Conservation (phyloP, 2,113 vertebrate species). For the Lipophrys pholis region DNA sequence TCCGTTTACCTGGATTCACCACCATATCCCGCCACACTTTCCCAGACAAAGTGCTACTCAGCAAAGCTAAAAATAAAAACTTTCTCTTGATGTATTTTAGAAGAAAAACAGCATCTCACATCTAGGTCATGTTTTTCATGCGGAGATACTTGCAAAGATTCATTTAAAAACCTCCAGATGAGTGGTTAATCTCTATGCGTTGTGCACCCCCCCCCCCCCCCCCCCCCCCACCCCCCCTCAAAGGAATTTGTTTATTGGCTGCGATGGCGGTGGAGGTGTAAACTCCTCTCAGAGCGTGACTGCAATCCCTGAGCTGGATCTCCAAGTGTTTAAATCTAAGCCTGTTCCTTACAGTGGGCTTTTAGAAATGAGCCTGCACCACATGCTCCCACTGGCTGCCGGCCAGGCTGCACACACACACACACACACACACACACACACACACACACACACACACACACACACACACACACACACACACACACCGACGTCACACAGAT, state of each 20-base stretch:
- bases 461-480: too few relatives aligned
- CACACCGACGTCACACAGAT: too few relatives aligned
- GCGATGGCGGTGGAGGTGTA: conserved; percentile 30
- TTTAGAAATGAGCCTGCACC: conserved; percentile 13
- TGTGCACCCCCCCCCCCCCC: too few relatives aligned
- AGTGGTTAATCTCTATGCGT: background rate
- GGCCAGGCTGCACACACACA: conserved; percentile 14
- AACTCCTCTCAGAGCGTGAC: conserved; percentile 36
- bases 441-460: too few relatives aligned
- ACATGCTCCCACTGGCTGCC: conserved; percentile 32
- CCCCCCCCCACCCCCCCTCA: background rate
- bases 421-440: conserved; percentile 1
- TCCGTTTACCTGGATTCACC: conserved; percentile 8
- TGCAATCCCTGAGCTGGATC: conserved; percentile 34
- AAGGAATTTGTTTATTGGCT: conserved; percentile 43
- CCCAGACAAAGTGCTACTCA: conserved; percentile 8
- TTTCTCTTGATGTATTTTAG: background rate
- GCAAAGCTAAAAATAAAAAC: conserved; percentile 1
- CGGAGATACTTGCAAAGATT: background rate
- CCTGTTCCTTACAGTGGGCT: conserved; percentile 23
- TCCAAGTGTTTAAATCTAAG: conserved; percentile 35
- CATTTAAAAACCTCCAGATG: background rate
- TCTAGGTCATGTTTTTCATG: background rate
- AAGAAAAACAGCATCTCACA: background rate
- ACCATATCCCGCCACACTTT: background rate